Evolutionary conservation across 2,113 vertebrate species (phyloP).

Genomic region (Gymnobelideus leadbeateri): DNA sequence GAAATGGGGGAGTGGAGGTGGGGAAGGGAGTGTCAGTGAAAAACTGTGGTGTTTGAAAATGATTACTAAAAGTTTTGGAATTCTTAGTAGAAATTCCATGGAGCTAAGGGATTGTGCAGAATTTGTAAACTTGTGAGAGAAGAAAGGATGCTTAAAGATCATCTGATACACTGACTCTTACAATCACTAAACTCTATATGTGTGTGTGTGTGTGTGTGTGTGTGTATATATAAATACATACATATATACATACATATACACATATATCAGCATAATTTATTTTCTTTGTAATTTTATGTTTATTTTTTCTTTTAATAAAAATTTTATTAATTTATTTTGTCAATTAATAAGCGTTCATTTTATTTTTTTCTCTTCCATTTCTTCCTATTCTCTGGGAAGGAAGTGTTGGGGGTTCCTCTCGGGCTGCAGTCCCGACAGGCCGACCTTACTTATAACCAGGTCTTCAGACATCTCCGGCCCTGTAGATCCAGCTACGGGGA

Average conservation of each 20-base stretch:
- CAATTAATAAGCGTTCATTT: not conserved
- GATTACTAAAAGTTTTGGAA: not conserved
- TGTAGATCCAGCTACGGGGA: too few relatives aligned
- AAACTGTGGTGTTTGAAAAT: conserved; percentile 1
- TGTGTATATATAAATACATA: too few relatives aligned
- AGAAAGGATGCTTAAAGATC: not conserved
- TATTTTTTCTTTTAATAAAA: not conserved
- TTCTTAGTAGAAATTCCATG: not conserved
- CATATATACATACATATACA: not conserved
- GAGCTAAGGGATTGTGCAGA: not conserved
- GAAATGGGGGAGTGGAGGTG: not conserved
- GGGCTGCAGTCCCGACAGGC: too few relatives aligned
- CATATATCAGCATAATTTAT: not conserved
- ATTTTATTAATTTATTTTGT: not conserved
- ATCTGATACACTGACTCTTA: not conserved
- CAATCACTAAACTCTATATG: not conserved
- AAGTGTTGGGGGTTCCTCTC: too few relatives aligned
- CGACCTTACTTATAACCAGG: too few relatives aligned
- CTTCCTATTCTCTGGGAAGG: not conserved
- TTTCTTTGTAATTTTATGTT: not conserved
- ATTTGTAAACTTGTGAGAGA: not conserved
- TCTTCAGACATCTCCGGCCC: too few relatives aligned
- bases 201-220: not conserved
- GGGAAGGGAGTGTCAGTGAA: not conserved
- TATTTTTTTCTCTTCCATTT: not conserved